phyloP scores from a whole-genome alignment of 2,888 invertebrate species.

The Melinopterus prodromus region DNA sequence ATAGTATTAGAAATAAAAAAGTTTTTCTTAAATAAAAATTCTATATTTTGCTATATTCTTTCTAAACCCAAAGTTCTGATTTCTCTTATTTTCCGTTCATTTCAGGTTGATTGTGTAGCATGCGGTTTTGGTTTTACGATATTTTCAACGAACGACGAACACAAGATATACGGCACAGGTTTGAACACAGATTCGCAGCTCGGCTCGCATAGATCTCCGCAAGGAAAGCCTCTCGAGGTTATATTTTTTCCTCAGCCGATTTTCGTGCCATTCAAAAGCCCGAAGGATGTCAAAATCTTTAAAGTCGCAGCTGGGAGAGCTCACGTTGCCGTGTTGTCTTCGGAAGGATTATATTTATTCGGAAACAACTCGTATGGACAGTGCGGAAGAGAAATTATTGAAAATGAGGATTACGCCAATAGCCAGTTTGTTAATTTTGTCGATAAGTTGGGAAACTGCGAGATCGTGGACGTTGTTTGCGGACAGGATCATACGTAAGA shows the following conservation, averaged over 20 bases:
- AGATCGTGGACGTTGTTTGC: constrained; percentile 75
- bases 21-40: too few relatives aligned
- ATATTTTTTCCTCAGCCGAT: constrained; percentile 78
- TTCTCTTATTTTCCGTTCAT: neutral
- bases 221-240: constrained; percentile 71
- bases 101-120: constrained; percentile 71
- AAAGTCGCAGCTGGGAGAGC: constrained; percentile 85
- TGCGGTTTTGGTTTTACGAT: constrained; percentile 93
- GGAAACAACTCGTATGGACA: constrained; percentile 96
- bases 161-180: constrained; percentile 86
- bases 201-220: constrained; percentile 69
- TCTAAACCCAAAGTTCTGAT: neutral
- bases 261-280: constrained; percentile 70
- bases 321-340: constrained; percentile 82
- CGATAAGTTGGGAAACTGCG: constrained; percentile 67
- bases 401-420: constrained; percentile 76
- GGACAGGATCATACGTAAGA: constrained; percentile 89
- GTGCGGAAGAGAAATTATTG: constrained; percentile 83
- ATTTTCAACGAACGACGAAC: constrained; percentile 73
- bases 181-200: constrained; percentile 93
- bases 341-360: constrained; percentile 79
- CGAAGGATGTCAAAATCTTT: constrained; percentile 63
- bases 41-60: too few relatives aligned
- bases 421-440: constrained; percentile 75
- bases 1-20: too few relatives aligned